These are phyloP conservation scores for Oryzaephilus surinamensis DNA, from an alignment of 1,140 invertebrate species.

Conservation along the genomic window DNA sequence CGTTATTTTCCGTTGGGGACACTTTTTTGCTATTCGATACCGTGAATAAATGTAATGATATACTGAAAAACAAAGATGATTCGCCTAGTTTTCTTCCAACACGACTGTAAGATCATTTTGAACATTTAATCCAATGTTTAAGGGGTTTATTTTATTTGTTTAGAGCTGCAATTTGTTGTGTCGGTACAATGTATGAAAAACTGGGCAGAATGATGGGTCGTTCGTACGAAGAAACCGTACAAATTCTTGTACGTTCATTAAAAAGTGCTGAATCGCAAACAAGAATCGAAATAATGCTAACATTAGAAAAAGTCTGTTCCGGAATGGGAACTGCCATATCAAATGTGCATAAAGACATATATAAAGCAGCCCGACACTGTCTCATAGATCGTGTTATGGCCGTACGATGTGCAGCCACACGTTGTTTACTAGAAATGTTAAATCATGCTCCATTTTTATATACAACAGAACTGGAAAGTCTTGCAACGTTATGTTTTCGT, in stretches of 20 bases:
- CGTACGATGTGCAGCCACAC: conserved; percentile 78
- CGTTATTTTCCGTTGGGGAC: conserved; percentile 93
- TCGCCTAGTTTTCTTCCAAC: conserved; percentile 88
- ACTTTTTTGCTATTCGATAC: conserved; percentile 95
- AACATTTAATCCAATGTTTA: conserved; percentile 1
- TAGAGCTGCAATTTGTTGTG: conserved; percentile 91
- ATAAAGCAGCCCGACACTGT: conserved; percentile 76
- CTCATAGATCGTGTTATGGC: conserved; percentile 83
- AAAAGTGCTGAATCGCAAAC: conserved; percentile 93
- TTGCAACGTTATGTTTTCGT: conserved; percentile 80
- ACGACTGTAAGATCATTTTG: conserved; percentile 65
- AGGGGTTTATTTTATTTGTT: conserved; percentile 23
- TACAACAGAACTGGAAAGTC: conserved; percentile 79
- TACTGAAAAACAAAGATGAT: conserved; percentile 94
- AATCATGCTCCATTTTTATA: conserved; percentile 80
- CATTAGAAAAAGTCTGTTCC: conserved; percentile 81
- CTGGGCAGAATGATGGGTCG: conserved; percentile 96
- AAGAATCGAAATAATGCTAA: conserved; percentile 93
- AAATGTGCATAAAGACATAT: conserved; percentile 85
- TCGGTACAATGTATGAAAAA: conserved; percentile 96
- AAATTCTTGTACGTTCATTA: conserved; percentile 81
- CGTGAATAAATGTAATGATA: conserved; percentile 97
- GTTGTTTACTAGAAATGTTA: conserved; percentile 84
- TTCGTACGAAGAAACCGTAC: conserved; percentile 95
- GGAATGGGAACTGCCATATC: conserved; percentile 82